phyloP scores from a whole-genome alignment of 2,888 invertebrate genomes.

The Platerodrilus igneus region DNA sequence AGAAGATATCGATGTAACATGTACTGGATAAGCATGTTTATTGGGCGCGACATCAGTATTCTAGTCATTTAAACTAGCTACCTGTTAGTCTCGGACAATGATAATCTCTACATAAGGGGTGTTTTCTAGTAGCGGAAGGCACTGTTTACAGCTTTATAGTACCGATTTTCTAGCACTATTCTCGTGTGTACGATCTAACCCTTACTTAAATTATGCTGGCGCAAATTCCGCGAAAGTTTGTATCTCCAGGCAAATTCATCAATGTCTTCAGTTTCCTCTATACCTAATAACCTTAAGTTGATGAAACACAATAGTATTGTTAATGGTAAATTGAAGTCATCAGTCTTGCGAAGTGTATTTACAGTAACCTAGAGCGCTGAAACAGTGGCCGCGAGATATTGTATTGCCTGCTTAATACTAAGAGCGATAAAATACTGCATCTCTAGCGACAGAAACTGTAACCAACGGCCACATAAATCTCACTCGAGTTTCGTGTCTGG shows the following conservation, averaged over 20 bases:
- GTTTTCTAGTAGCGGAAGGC: too few relatives aligned
- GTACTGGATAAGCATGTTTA: too few relatives aligned
- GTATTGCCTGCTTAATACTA: slow-evolving; percentile 42
- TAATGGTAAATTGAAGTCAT: slow-evolving; percentile 25
- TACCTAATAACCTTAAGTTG: slow-evolving; percentile 20
- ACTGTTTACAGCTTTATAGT: too few relatives aligned
- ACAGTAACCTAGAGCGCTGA: slow-evolving; percentile 25
- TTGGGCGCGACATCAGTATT: too few relatives aligned
- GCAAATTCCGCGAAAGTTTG: slow-evolving; percentile 14
- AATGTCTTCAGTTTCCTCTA: slow-evolving; percentile 19
- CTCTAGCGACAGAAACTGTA: slow-evolving; percentile 41
- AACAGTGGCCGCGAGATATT: slow-evolving; percentile 36
- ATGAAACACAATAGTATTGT: slow-evolving; percentile 22
- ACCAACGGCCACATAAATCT: slow-evolving; percentile 44
- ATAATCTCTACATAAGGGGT: too few relatives aligned
- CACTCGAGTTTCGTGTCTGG: slow-evolving; percentile 41
- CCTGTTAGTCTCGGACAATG: too few relatives aligned
- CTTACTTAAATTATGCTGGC: slow-evolving; percentile 11
- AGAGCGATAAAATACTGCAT: slow-evolving; percentile 42
- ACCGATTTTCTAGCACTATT: too few relatives aligned
- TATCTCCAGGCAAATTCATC: slow-evolving; percentile 14
- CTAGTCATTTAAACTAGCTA: too few relatives aligned
- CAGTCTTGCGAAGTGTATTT: slow-evolving; percentile 30
- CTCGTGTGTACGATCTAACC: too few relatives aligned
- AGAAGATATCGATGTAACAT: too few relatives aligned